These are phyloP conservation scores for Patella ulyssiponensis DNA, from an alignment of 2,888 invertebrate genomes.

Conservation along the genomic window DNA sequence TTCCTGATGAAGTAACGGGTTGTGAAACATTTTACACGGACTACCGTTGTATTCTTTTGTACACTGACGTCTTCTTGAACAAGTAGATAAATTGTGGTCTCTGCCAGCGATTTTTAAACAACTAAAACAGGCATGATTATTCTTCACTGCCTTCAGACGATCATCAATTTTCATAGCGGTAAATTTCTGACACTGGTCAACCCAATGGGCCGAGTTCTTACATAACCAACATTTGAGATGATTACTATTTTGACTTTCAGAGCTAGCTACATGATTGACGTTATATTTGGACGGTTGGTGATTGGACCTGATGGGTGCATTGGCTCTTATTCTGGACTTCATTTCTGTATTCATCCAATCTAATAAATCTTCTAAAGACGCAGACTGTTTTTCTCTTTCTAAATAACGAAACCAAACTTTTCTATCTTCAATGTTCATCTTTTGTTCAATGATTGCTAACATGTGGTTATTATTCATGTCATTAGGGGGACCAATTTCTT, in stretches of 20 bases:
- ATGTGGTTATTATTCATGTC: not conserved
- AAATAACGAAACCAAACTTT: not conserved
- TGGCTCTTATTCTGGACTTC: not conserved
- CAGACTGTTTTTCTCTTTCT: not conserved
- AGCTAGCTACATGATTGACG: not conserved
- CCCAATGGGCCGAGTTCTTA: not conserved
- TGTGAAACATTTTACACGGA: not conserved
- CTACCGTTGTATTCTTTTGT: not conserved
- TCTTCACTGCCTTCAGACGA: not conserved
- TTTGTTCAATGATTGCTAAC: slow-evolving; percentile 1
- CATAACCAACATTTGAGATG: not conserved
- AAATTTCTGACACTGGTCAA: not conserved
- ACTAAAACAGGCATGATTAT: slow-evolving; percentile 2
- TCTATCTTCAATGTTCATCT: not conserved
- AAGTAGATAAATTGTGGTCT: not conserved
- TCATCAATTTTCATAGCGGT: not conserved
- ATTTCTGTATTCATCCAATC: not conserved
- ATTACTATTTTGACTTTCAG: not conserved
- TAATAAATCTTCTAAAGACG: not conserved
- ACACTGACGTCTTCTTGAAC: slow-evolving; percentile 7
- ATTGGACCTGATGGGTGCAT: not conserved
- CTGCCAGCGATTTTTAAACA: not conserved
- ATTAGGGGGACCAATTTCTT: not conserved
- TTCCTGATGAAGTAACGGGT: not conserved
- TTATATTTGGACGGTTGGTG: not conserved